Conservation (phyloP, 2,797 vertebrate genomes). For the Nannoperca australis region DNA sequence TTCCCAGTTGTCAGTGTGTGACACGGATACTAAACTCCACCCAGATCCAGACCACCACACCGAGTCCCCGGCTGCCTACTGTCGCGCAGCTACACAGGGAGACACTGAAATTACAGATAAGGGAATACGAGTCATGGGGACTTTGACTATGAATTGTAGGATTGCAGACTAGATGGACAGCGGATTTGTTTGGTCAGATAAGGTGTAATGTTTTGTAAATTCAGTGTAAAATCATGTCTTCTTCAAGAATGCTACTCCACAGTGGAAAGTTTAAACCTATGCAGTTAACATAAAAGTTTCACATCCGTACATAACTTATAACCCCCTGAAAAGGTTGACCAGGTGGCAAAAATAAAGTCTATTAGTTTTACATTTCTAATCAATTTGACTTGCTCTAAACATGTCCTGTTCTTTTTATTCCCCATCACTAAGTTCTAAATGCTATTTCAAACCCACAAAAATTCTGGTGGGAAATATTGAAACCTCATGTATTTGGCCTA, state of each 20-base stretch:
- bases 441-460: neutral
- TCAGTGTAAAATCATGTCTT: no score
- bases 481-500: neutral
- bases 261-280: no score
- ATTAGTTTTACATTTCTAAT: neutral
- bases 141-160: neutral
- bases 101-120: neutral
- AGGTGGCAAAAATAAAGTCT: no score
- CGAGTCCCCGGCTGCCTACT: slow-evolving; percentile 30
- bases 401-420: neutral
- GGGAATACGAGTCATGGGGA: no score
- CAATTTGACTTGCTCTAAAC: neutral
- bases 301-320: neutral
- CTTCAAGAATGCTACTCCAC: no score
- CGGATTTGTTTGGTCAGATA: neutral
- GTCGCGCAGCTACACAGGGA: slow-evolving; percentile 56
- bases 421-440: neutral
- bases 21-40: slow-evolving; percentile 76
- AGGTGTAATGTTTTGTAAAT: neutral
- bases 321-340: no score
- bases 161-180: no score
- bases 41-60: slow-evolving; percentile 63
- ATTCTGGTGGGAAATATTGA: neutral
- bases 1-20: slow-evolving; percentile 75
- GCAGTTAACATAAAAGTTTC: neutral